Conservation (phyloP, 1,140 invertebrate species). For the Rhynchophorus ferrugineus region DNA sequence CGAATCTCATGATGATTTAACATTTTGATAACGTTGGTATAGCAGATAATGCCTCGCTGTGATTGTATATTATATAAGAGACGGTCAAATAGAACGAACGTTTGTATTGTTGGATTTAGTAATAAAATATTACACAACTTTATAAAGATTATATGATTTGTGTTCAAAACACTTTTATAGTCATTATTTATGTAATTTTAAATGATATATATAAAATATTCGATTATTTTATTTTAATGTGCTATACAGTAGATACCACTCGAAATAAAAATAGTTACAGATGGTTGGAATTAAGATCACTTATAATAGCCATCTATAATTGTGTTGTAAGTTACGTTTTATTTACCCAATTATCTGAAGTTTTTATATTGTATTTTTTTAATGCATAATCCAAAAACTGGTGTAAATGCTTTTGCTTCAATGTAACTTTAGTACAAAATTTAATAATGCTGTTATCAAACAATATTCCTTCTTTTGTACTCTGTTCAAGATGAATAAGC, state of each 20-base stretch:
- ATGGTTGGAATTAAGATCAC: no score
- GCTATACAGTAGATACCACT: no score
- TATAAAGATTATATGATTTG: not conserved
- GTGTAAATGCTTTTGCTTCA: slow-evolving; percentile 6
- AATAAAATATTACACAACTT: not conserved
- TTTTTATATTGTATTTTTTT: no score
- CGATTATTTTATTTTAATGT: no score
- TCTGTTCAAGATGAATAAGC: slow-evolving; percentile 1
- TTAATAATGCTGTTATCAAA: not conserved
- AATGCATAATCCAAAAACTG: no score
- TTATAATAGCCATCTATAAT: no score
- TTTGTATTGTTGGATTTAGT: not conserved
- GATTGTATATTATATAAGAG: slow-evolving; percentile 3
- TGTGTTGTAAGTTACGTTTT: no score
- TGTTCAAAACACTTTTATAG: not conserved
- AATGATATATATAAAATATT: no score
- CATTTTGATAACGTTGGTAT: not conserved
- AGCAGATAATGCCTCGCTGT: slow-evolving; percentile 10
- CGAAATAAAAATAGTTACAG: no score
- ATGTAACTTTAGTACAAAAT: not conserved
- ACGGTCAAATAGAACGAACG: not conserved
- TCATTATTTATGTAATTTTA: not conserved
- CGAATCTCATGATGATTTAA: no score
- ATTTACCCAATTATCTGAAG: no score
- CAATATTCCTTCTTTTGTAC: not conserved